These are phyloP conservation scores for Eupithecia subfuscata DNA, from an alignment of 2,888 invertebrate species.

Conservation along the genomic window DNA sequence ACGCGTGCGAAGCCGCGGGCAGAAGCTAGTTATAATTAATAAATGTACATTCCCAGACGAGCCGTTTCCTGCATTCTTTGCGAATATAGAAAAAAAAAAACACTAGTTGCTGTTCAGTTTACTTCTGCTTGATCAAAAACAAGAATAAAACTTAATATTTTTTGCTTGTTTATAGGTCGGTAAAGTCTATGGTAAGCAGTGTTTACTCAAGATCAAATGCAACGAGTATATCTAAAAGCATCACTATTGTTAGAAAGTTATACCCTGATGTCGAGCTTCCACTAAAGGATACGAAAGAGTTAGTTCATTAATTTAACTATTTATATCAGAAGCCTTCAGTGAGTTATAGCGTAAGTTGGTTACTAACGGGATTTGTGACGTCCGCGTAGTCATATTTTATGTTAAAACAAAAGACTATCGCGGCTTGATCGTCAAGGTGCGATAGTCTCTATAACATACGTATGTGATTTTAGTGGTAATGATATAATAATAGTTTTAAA, in stretches of 20 bases:
- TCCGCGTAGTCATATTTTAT: too few species aligned
- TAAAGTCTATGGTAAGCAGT: neutral
- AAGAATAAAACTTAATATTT: neutral
- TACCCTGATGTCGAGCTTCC: constrained; percentile 66
- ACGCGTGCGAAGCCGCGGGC: too few species aligned
- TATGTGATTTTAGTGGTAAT: too few species aligned
- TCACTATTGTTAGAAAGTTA: constrained; percentile 46
- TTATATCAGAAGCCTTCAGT: neutral
- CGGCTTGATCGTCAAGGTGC: too few species aligned
- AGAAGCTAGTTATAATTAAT: too few species aligned
- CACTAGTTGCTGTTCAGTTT: too few species aligned
- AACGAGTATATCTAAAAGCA: constrained; percentile 50
- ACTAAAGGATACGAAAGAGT: constrained; percentile 54
- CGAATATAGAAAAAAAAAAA: too few species aligned
- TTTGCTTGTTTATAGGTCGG: neutral
- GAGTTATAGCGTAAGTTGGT: neutral
- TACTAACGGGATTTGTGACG: neutral
- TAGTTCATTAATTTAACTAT: constrained; percentile 43
- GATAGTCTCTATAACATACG: too few species aligned
- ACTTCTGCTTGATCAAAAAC: neutral
- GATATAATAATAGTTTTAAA: too few species aligned
- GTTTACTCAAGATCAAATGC: neutral
- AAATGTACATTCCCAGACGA: too few species aligned
- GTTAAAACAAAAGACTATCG: too few species aligned
- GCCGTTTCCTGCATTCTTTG: too few species aligned